Conservation (phyloP, 2,113 vertebrate species). For the Piaya cayana region DNA sequence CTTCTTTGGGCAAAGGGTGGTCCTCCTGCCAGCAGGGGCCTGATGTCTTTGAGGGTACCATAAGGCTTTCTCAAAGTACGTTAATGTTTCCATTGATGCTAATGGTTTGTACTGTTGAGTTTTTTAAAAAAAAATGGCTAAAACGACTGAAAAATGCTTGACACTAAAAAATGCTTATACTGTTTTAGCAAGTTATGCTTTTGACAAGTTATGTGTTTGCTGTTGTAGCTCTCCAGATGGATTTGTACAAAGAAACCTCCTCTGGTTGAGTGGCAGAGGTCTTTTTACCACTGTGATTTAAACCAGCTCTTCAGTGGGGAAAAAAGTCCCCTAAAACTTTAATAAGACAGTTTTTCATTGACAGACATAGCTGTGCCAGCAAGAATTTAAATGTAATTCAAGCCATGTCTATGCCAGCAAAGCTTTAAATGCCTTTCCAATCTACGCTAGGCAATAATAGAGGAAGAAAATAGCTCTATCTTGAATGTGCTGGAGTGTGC, state of each 20-base stretch:
- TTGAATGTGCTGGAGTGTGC: neutral
- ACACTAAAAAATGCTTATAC: rapidly evolving
- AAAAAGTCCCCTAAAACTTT: neutral
- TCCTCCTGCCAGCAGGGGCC: rapidly evolving
- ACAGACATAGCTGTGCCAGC: neutral
- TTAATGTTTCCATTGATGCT: neutral
- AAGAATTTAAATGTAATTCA: neutral
- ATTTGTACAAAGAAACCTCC: neutral
- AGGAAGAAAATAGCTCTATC: neutral
- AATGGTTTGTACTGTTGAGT: neutral
- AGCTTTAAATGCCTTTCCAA: neutral
- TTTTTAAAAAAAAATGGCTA: neutral
- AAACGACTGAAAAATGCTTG: neutral
- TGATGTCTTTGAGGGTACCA: neutral
- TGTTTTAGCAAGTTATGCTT: neutral
- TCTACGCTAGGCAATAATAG: neutral
- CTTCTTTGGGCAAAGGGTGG: neutral
- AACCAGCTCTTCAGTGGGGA: neutral
- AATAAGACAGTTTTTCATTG: neutral
- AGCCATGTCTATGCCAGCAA: neutral
- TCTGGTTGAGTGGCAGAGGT: neutral
- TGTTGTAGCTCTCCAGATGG: neutral
- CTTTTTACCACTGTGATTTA: neutral
- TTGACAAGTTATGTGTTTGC: neutral
- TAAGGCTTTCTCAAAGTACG: rapidly evolving